phyloP scores from a whole-genome alignment of 2,113 vertebrate genomes.

The Ailurus styani region DNA sequence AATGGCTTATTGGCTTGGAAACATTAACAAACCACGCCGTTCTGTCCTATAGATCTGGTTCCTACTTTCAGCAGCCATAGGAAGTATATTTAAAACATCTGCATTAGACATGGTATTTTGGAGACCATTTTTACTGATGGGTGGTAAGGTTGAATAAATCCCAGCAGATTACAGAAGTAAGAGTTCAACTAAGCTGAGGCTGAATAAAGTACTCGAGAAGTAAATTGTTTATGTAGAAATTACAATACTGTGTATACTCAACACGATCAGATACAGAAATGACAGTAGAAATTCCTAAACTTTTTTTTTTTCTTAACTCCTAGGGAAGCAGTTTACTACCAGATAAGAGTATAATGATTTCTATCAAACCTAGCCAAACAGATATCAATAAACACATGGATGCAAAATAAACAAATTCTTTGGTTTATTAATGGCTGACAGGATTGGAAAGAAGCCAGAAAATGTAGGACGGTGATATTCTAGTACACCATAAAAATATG shows the following conservation, averaged over 20 bases:
- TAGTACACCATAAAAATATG: conserved; percentile 1
- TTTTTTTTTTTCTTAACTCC: not conserved
- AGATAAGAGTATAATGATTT: not conserved
- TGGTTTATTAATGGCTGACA: conserved; percentile 25
- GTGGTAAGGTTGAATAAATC: not conserved
- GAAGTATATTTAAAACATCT: conserved; percentile 1
- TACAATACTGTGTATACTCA: not conserved
- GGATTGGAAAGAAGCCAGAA: conserved; percentile 34
- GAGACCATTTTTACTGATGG: conserved; percentile 14
- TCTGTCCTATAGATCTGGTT: not conserved
- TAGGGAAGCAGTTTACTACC: not conserved
- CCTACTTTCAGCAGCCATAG: not conserved
- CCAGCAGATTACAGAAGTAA: not conserved
- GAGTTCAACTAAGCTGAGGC: not conserved
- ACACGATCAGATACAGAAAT: not conserved
- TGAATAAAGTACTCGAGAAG: conserved; percentile 4
- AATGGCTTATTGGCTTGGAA: conserved; percentile 7
- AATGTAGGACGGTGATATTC: conserved; percentile 27
- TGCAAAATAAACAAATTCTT: conserved; percentile 42
- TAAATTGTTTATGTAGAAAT: not conserved
- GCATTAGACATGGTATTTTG: not conserved
- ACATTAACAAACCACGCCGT: not conserved
- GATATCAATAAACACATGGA: not conserved
- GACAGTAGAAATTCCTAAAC: not conserved
- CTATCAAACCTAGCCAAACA: not conserved